These are phyloP conservation scores for Okapia johnstoni DNA, from an alignment of 2,113 vertebrate genomes.

Conservation along the genomic window DNA sequence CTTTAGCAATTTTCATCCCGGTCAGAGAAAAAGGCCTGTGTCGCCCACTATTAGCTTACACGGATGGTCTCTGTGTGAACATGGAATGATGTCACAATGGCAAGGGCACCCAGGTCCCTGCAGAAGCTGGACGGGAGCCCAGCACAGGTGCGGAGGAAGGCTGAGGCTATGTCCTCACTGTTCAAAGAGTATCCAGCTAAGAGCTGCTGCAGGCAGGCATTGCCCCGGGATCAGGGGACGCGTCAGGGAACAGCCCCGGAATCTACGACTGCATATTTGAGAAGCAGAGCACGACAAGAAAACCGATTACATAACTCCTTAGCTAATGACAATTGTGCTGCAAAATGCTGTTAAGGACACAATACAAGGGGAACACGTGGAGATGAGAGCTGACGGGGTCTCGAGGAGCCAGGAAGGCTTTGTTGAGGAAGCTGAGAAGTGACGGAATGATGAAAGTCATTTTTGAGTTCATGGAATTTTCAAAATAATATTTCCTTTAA, in stretches of 20 bases:
- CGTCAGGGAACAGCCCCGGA: rapidly evolving
- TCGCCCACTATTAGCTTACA: background rate
- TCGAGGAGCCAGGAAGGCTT: background rate
- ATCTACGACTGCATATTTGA: rapidly evolving
- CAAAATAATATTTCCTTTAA: background rate
- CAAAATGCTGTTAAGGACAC: background rate
- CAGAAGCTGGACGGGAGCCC: rapidly evolving
- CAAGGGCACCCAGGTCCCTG: too few relatives aligned
- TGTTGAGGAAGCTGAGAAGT: background rate
- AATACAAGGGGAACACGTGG: rapidly evolving
- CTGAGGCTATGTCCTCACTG: rapidly evolving
- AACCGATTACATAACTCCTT: background rate
- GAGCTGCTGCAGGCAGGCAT: rapidly evolving
- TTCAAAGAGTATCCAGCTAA: too few relatives aligned
- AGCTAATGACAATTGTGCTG: rapidly evolving
- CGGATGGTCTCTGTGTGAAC: background rate
- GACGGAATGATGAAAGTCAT: background rate
- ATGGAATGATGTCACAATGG: background rate
- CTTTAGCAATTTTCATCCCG: background rate
- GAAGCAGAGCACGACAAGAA: background rate
- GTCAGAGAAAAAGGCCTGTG: background rate
- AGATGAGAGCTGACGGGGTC: rapidly evolving
- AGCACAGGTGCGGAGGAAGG: background rate
- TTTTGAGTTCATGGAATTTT: background rate
- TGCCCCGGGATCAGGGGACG: rapidly evolving